Conservation (phyloP, 2,888 invertebrate species). For the Synergus itoensis region DNA sequence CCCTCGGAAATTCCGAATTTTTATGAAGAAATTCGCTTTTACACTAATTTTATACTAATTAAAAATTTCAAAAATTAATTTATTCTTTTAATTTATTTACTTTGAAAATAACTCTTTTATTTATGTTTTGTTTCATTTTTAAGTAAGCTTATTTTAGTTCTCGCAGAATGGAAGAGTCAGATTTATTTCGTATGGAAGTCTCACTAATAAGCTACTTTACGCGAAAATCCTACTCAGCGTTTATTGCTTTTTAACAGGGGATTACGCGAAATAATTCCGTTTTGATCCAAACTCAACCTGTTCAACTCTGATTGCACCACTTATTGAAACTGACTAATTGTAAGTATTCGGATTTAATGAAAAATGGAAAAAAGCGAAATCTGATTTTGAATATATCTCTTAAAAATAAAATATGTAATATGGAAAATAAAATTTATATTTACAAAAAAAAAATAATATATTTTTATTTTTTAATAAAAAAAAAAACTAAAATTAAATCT, state of each 20-base stretch:
- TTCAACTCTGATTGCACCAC: background rate
- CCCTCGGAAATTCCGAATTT: background rate
- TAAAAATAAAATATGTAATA: too few relatives aligned
- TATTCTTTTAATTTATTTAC: too few relatives aligned
- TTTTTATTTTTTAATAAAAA: background rate
- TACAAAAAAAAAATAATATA: background rate
- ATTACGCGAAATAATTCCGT: slow-evolving; percentile 47
- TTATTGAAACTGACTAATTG: background rate
- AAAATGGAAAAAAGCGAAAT: background rate
- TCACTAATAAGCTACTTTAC: slow-evolving; percentile 12
- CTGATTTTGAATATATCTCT: too few relatives aligned
- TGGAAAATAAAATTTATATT: background rate
- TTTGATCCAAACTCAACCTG: background rate
- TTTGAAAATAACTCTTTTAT: too few relatives aligned
- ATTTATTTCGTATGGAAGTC: background rate
- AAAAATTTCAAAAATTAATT: too few relatives aligned
- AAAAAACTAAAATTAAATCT: too few relatives aligned
- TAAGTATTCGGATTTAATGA: background rate
- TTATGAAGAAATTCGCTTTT: background rate
- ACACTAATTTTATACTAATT: background rate
- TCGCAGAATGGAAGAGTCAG: background rate
- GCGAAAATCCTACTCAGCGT: slow-evolving; percentile 43
- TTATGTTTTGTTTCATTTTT: background rate
- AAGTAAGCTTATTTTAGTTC: background rate
- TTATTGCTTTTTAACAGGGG: slow-evolving; percentile 58